Evolutionary conservation across 2,888 invertebrate genomes (phyloP).

Genomic region (Serrognathus titanus): DNA sequence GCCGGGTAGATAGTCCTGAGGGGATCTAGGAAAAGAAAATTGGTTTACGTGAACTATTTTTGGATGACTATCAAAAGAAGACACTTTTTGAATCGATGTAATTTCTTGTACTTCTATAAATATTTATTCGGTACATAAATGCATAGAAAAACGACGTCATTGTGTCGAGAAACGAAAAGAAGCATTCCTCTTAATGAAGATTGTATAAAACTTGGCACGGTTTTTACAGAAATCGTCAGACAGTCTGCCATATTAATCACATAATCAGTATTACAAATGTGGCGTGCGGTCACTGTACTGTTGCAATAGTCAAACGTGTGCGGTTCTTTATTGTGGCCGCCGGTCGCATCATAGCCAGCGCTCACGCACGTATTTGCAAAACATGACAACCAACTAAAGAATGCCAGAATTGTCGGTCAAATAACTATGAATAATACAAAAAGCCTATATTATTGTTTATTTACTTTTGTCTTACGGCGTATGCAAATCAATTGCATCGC

Average conservation of each 20-base stretch:
- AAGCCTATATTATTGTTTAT: constrained; percentile 12
- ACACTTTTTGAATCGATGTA: no score
- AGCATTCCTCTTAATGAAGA: constrained; percentile 5
- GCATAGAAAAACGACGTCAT: no score
- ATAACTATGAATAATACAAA: constrained; percentile 2
- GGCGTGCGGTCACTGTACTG: constrained; percentile 25
- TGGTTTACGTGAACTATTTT: no score
- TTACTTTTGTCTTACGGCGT: constrained; percentile 16
- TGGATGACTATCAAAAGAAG: no score
- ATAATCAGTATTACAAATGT: constrained; percentile 1
- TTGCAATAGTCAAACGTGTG: constrained; percentile 25
- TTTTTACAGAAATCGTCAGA: constrained; percentile 14
- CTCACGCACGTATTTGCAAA: constrained; percentile 23
- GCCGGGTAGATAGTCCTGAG: no score
- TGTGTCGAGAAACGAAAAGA: neutral
- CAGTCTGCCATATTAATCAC: constrained; percentile 16
- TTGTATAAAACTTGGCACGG: constrained; percentile 5
- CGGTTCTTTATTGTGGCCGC: constrained; percentile 26
- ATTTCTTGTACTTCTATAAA: no score
- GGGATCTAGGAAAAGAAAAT: no score
- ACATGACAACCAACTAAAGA: constrained; percentile 16
- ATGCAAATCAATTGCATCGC: constrained; percentile 13
- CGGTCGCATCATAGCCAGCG: constrained; percentile 18
- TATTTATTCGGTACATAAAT: no score
- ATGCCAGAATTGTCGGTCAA: constrained; percentile 18